Conservation (phyloP, 2,797 vertebrate genomes). For the Limosa lapponica region DNA sequence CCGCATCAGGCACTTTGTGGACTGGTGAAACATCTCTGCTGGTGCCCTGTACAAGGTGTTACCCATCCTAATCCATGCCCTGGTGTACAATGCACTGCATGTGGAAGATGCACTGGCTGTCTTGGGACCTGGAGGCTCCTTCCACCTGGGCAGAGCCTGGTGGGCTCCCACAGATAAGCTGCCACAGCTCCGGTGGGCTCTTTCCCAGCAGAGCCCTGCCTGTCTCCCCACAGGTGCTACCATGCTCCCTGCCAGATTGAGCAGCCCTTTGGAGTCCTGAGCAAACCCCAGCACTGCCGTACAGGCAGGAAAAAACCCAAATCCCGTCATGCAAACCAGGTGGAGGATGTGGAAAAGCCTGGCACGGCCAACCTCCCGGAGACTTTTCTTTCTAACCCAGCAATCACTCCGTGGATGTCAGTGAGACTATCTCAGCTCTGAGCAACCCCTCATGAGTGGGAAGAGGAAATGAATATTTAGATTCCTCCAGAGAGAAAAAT, state of each 20-base stretch:
- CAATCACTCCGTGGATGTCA: rapidly evolving
- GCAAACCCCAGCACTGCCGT: not conserved
- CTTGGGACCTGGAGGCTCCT: rapidly evolving
- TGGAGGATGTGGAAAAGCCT: not conserved
- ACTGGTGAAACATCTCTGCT: not conserved
- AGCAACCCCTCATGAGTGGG: not conserved
- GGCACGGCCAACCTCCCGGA: not conserved
- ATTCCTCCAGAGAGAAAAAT: not conserved
- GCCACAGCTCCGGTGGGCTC: not conserved
- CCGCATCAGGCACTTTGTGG: not conserved
- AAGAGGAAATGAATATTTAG: not conserved
- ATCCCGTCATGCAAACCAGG: not conserved
- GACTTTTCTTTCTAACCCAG: not conserved
- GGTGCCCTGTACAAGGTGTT: not conserved
- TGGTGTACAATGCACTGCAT: not conserved
- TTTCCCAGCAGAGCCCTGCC: not conserved
- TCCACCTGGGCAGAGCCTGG: not conserved
- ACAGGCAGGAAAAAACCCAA: not conserved
- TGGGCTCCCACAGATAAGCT: not conserved
- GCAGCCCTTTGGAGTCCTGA: not conserved
- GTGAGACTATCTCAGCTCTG: not conserved
- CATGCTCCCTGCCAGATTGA: not conserved
- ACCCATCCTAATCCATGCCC: not conserved
- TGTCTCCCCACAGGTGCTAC: not conserved
- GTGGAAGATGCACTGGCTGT: not conserved